A percentile compares a stretch with the other conserved stretches of the same genome.
Conservation (phyloP, 2,797 vertebrate species). For the Caiman crocodilus region DNA sequence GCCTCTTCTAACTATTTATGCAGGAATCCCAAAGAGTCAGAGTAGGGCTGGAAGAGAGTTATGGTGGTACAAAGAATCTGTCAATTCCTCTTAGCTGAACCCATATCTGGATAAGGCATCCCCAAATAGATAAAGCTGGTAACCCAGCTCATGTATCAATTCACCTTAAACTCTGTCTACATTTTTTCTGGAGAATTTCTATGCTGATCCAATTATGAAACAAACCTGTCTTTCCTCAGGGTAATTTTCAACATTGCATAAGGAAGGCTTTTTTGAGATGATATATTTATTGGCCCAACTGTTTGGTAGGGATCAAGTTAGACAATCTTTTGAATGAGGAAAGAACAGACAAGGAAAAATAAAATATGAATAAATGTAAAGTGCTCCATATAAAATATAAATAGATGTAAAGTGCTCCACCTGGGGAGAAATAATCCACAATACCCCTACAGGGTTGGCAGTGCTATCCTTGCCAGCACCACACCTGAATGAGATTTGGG, state of each 20-base stretch:
- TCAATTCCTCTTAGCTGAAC: background rate
- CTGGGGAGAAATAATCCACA: too few relatives aligned
- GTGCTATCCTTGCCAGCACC: too few relatives aligned
- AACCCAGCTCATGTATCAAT: background rate
- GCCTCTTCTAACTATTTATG: background rate
- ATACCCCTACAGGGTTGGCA: too few relatives aligned
- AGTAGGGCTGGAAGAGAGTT: background rate
- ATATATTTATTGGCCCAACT: too few relatives aligned
- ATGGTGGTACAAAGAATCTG: background rate
- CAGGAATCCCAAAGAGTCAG: accelerated
- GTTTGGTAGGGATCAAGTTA: too few relatives aligned
- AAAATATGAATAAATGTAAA: too few relatives aligned
- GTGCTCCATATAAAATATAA: too few relatives aligned
- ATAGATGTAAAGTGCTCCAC: too few relatives aligned
- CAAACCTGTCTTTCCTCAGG: background rate
- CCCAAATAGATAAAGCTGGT: background rate
- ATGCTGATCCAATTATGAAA: background rate
- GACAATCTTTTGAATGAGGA: too few relatives aligned
- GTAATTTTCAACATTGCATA: background rate
- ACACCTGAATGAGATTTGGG: too few relatives aligned
- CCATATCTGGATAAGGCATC: background rate
- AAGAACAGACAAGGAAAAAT: too few relatives aligned
- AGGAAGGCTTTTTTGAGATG: too few relatives aligned
- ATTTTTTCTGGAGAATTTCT: background rate
- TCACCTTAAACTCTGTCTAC: background rate